Evolutionary conservation across 2,797 vertebrate genomes (phyloP).

Genomic region (Apodemus agrarius): DNA sequence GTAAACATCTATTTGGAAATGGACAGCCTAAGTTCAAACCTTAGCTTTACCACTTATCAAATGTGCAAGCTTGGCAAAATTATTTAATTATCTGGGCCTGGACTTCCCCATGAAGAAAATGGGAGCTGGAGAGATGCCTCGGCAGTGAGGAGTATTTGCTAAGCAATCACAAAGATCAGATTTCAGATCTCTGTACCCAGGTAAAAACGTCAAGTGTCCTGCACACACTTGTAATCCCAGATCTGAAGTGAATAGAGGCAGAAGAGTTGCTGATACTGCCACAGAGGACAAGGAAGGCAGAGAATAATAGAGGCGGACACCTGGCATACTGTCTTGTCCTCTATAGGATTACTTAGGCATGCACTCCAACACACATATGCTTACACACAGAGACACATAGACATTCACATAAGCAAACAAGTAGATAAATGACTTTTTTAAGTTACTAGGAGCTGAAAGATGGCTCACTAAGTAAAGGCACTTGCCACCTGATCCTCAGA

Average conservation of each 20-base stretch:
- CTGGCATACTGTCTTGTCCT: neutral
- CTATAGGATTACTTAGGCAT: neutral
- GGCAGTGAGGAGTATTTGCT: neutral
- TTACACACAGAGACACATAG: neutral
- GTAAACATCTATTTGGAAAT: slow-evolving; percentile 10
- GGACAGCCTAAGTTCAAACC: neutral
- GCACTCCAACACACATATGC: neutral
- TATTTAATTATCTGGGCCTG: neutral
- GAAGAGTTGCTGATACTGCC: neutral
- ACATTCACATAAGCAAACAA: neutral
- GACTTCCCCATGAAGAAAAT: neutral
- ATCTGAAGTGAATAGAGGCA: neutral
- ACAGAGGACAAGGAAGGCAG: neutral
- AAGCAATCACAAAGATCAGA: neutral
- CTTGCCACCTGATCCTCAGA: neutral
- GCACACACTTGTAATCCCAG: neutral
- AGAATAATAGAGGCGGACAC: neutral
- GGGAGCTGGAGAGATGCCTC: neutral
- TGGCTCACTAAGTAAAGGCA: neutral
- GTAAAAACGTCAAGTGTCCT: neutral
- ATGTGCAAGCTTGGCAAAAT: neutral
- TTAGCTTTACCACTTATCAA: neutral
- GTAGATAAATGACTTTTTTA: neutral
- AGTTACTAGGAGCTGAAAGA: neutral
- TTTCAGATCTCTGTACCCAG: neutral